Evolutionary conservation across 2,797 vertebrate species (phyloP), one percentile per base, ranked within the genome.

Genomic region (Acipenser transmontanus): DNA sequence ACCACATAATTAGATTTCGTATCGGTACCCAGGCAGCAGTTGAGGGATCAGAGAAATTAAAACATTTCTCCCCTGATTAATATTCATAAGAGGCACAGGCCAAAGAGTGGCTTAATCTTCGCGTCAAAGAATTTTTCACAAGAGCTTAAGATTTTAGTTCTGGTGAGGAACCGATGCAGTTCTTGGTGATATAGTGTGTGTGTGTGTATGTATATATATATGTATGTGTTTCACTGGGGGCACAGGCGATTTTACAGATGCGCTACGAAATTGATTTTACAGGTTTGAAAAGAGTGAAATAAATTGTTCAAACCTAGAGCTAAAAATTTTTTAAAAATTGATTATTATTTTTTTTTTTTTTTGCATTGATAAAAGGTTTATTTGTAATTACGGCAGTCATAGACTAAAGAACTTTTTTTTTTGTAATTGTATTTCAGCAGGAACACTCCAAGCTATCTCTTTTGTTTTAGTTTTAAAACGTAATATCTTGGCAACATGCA

Each of bases 1-100:
- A 93, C 93, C 82, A 91, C 93, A 96, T 97, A 98, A 98, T 98
- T 95, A 97, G 94, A 97, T 97, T 94, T 87, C 88, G 91, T 96
- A 95, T 97, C 94, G 87, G 93, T 86, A 86, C 88, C 68, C 81
- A 89, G 66, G 91, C 93, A 92, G 93, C 94, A 92, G 93, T 87
- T 91, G 50, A 78, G 87, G 94, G 90, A 96, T 94, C 93, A 92
- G 91, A 90, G 91, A 96, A 93, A 98, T 96, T 96, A 96, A 95
- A 95, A 87, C 84, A 80, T 63, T 71, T 81, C 82, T 80, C 71
- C 62, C 63, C 84, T 93, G 85, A 87, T 97, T 95, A 95, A 96
- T 97, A 98, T 97, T 96, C 93, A 97, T 95, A 92, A 94, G 88
- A 81, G 79, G 81, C 65, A 73, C 71, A 7, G 76, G 84, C 34